Evolutionary conservation across 2,888 invertebrate species (phyloP).

Genomic region (Drosophila mettleri): DNA sequence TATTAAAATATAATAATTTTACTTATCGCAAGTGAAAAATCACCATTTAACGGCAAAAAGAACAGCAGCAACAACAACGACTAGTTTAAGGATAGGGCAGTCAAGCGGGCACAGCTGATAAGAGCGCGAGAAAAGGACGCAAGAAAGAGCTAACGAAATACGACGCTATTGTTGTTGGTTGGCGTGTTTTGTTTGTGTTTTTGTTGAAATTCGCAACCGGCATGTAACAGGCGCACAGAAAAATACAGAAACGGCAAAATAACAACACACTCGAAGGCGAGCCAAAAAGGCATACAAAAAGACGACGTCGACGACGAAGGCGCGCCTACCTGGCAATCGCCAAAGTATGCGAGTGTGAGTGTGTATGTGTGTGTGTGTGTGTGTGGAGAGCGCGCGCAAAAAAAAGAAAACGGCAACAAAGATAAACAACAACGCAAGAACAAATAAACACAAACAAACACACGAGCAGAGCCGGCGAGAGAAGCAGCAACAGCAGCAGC

Average conservation of each 20-base stretch:
- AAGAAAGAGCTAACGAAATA: conserved; percentile 8
- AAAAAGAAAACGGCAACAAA: conserved; percentile 73
- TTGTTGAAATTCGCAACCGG: conserved; percentile 79
- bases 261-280: conserved; percentile 30
- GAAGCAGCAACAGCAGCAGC: conserved; percentile 35
- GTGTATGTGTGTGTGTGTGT: conserved; percentile 16
- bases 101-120: conserved; percentile 56
- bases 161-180: conserved; percentile 27
- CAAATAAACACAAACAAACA: conserved; percentile 47
- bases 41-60: conserved; percentile 68
- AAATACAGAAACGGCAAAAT: conserved; percentile 32
- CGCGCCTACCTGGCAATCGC: conserved; percentile 36
- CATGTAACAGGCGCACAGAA: conserved; percentile 75
- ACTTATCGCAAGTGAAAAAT: conserved; percentile 73
- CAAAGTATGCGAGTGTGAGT: conserved; percentile 15
- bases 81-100: conserved; percentile 44
- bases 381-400: conserved; percentile 23
- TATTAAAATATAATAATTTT: conserved; percentile 80
- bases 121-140: conserved; percentile 35
- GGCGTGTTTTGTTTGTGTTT: conserved; percentile 74
- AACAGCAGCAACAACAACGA: conserved; percentile 13
- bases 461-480: conserved; percentile 32
- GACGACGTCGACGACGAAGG: conserved; percentile 32
- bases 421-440: conserved; percentile 66
- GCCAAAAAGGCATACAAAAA: conserved; percentile 45